Evolutionary conservation across 1,140 invertebrate species (phyloP), one percentile per base, ranked within the genome.

Genomic region (Drosophila mojavensis): DNA sequence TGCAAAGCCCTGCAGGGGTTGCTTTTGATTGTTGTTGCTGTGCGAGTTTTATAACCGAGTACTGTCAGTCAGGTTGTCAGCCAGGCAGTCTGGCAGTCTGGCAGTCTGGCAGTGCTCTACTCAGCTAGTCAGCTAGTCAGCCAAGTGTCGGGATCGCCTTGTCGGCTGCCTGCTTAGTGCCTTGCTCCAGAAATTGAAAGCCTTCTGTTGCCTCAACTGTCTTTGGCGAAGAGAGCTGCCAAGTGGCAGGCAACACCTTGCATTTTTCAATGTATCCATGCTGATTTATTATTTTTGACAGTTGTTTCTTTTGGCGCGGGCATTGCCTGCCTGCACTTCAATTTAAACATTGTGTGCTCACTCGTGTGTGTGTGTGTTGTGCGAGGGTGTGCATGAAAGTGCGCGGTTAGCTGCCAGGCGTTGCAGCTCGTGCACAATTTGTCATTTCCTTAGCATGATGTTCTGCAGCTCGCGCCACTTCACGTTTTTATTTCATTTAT

Each of bases 201-300:
- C 74, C 78, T 50, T 51, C 13, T 26, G 47, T 11, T 33, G 10
- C 51, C 50, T 24, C 20, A 11, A 43, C 58, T 51, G 58, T n/a
- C 61, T 62, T 43, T 15, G 39, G 43, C 15, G 6, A 53, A 26
- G 56, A 61, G 17, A 62, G 33, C 43, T 58, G 55, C 20, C 39
- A 41, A 45, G 43, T 24, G 17, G 26, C 36, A 53, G 30, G 17
- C 17, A 62, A 48, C 26, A 61, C 64, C 60, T 58, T 79, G 66
- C 72, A 51, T 65, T 64, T 62, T 60, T 58, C 71, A 80, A 75
- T 75, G 71, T 83, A 50, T 20, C 17, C 30, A 72, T 76, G 82
- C 68, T 83, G 72, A 83, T 83, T 83, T 83, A 83, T 83, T 79
- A 83, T 79, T 79, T 83, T 83, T 77, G 81, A 79, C 80, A 83